Conservation (phyloP, 2,113 vertebrate genomes). For the Sterna hirundo region DNA sequence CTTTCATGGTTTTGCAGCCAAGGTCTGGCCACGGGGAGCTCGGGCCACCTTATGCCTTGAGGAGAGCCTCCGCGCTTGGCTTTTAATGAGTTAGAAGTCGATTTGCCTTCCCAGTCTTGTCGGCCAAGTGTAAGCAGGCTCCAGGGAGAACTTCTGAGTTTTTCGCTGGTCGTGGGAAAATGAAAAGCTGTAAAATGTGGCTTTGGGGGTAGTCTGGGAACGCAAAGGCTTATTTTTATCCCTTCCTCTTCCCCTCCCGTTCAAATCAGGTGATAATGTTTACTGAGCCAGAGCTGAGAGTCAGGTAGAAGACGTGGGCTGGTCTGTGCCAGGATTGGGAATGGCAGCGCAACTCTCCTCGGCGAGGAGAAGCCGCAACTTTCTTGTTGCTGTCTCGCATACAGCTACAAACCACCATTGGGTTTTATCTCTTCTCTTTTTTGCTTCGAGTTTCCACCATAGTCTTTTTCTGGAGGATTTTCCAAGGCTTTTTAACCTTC, state of each 20-base stretch:
- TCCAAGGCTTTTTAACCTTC: not conserved
- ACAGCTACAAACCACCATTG: not conserved
- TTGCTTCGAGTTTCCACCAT: not conserved
- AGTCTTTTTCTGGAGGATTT: not conserved
- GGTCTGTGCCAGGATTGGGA: not conserved
- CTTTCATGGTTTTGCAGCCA: not conserved
- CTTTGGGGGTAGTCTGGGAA: not conserved
- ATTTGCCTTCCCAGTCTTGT: not conserved
- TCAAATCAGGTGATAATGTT: not conserved
- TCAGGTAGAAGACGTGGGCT: not conserved
- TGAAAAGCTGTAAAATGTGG: not conserved
- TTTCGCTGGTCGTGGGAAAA: not conserved
- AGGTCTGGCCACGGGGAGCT: not conserved
- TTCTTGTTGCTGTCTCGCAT: accelerated
- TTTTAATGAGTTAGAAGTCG: accelerated
- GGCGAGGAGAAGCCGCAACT: not conserved
- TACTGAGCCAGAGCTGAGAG: not conserved
- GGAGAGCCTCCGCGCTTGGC: not conserved
- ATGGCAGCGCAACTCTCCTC: not conserved
- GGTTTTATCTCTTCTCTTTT: not conserved
- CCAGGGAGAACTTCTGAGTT: not conserved
- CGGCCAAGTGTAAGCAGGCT: not conserved
- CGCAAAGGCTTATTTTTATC: not conserved
- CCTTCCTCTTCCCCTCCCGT: not conserved
- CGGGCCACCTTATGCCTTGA: not conserved